Evolutionary conservation across 2,113 vertebrate genomes (phyloP).

Genomic region (Psilopogon haemacephalus): DNA sequence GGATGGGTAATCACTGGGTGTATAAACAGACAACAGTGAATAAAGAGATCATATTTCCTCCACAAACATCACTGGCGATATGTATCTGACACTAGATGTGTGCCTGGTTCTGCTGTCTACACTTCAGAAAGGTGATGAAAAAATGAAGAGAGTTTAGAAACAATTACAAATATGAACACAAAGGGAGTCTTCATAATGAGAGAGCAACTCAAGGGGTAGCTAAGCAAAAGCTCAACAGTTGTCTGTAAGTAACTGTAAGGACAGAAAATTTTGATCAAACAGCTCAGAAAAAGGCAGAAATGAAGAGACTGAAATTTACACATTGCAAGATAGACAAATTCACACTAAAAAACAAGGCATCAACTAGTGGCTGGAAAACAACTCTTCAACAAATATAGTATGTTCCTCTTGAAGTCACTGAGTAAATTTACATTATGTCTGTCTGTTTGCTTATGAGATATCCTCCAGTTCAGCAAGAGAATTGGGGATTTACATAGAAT

Average conservation of each 20-base stretch:
- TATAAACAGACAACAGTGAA: conserved; percentile 3
- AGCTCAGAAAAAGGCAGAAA: not conserved
- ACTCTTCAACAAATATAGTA: not conserved
- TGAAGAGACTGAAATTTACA: not conserved
- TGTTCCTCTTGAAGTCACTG: not conserved
- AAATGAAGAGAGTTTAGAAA: not conserved
- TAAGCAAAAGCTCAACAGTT: not conserved
- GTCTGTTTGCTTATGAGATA: not conserved
- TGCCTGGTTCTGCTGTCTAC: conserved; percentile 14
- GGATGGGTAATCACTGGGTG: not conserved
- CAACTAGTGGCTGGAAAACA: not conserved
- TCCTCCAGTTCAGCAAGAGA: not conserved
- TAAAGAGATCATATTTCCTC: conserved; percentile 34
- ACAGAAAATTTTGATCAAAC: not conserved
- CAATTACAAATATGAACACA: not conserved
- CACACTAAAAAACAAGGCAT: not conserved
- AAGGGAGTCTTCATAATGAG: not conserved
- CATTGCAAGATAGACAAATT: not conserved
- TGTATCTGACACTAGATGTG: not conserved
- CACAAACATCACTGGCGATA: not conserved
- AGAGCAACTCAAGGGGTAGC: not conserved
- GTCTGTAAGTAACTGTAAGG: not conserved
- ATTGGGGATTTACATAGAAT: not conserved
- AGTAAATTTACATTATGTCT: not conserved
- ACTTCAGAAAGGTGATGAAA: conserved; percentile 46